Evolutionary conservation across 2,113 vertebrate species (phyloP).

Genomic region (Pangasianodon gigas): DNA sequence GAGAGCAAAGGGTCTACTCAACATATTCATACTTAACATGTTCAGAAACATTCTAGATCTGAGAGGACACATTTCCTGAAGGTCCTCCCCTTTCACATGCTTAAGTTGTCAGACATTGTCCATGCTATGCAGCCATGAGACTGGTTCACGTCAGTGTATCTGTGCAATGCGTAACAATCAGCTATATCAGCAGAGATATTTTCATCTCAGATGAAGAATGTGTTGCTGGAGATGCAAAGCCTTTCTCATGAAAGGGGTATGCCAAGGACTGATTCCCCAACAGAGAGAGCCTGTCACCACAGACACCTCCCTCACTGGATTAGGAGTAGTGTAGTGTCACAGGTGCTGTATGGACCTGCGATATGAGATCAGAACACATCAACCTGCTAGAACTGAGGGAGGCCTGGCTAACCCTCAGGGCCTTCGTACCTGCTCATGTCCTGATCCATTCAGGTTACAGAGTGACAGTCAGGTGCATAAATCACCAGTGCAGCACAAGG

Average conservation of each 20-base stretch:
- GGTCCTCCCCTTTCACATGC: neutral
- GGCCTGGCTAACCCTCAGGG: neutral
- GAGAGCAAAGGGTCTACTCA: neutral
- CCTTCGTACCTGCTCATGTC: neutral
- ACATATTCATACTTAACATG: neutral
- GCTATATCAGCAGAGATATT: neutral
- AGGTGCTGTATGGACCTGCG: neutral
- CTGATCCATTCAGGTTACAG: neutral
- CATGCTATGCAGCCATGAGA: neutral
- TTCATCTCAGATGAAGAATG: neutral
- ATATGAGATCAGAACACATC: neutral
- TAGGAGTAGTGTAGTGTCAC: neutral
- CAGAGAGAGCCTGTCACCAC: neutral
- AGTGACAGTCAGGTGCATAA: neutral
- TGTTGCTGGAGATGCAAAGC: too few species aligned
- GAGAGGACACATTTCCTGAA: neutral
- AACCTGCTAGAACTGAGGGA: neutral
- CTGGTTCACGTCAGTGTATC: neutral
- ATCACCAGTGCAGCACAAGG: neutral
- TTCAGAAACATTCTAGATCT: neutral
- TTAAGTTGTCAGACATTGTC: neutral
- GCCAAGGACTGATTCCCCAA: neutral
- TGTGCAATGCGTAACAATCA: too few species aligned
- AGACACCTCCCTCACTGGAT: neutral
- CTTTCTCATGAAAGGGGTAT: neutral